Evolutionary conservation across 1,140 invertebrate species (phyloP).

Genomic region (Linepithema humile): DNA sequence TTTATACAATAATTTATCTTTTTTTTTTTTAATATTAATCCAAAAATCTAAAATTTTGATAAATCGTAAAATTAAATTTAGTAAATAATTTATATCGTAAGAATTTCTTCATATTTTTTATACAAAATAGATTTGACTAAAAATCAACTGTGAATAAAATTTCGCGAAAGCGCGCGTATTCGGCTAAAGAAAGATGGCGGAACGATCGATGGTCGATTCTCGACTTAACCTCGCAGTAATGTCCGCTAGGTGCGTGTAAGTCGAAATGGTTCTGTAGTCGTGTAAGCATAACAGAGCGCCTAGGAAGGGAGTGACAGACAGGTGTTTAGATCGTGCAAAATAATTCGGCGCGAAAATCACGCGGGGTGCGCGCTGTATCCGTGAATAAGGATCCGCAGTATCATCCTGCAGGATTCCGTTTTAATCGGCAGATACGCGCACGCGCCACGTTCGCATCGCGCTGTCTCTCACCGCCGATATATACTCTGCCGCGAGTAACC

Average conservation of each 20-base stretch:
- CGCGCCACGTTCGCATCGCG: conserved; percentile 57
- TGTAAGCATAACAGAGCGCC: conserved; percentile 25
- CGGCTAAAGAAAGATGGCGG: conserved; percentile 22
- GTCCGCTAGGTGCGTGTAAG: conserved; percentile 61
- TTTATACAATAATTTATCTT: too few relatives aligned
- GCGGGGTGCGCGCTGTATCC: background rate
- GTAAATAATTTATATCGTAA: too few relatives aligned
- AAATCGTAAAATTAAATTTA: too few relatives aligned
- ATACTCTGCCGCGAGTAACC: conserved; percentile 57
- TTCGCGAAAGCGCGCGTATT: background rate
- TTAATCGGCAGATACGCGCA: conserved; percentile 59
- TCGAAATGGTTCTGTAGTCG: conserved; percentile 41
- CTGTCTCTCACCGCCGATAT: too few relatives aligned
- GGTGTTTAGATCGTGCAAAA: conserved; percentile 44
- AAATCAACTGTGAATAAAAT: background rate
- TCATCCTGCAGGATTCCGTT: background rate
- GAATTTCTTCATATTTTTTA: too few relatives aligned
- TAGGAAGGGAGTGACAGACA: conserved; percentile 43
- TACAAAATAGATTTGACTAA: background rate
- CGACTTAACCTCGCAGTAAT: conserved; percentile 65
- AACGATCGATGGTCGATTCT: conserved; percentile 50
- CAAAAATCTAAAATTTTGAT: too few relatives aligned
- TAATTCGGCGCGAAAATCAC: conserved; percentile 16
- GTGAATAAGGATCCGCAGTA: background rate
- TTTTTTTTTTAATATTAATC: too few relatives aligned